Evolutionary conservation across 2,888 invertebrate genomes (phyloP).

Genomic region (Drosophila bunnanda): DNA sequence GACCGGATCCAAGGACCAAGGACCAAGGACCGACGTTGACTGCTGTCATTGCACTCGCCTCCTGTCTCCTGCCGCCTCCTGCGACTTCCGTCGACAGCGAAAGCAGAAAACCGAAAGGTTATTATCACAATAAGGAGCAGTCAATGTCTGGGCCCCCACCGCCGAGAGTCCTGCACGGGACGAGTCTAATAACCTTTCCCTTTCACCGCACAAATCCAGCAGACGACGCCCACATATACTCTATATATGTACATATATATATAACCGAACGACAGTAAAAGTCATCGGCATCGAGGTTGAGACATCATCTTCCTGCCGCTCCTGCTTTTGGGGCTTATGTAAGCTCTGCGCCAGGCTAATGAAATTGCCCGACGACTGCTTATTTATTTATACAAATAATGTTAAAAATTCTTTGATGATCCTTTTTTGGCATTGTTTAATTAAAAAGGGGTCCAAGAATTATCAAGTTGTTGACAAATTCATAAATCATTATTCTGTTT

Average conservation of each 20-base stretch:
- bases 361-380: slow-evolving; percentile 50
- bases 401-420: background rate
- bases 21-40: slow-evolving; percentile 43
- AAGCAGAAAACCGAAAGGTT: slow-evolving; percentile 69
- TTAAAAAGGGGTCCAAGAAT: background rate
- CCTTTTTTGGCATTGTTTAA: background rate
- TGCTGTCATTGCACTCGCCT: slow-evolving; percentile 51
- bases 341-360: slow-evolving; percentile 51
- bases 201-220: slow-evolving; percentile 60
- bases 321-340: slow-evolving; percentile 43
- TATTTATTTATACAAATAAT: slow-evolving; percentile 4
- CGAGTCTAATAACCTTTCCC: slow-evolving; percentile 82
- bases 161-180: slow-evolving; percentile 16
- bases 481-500: background rate
- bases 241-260: background rate
- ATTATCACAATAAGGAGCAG: slow-evolving; percentile 72
- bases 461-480: background rate
- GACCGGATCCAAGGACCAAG: slow-evolving; percentile 27
- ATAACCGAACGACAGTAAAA: slow-evolving; percentile 17
- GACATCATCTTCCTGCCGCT: slow-evolving; percentile 55
- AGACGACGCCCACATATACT: slow-evolving; percentile 50
- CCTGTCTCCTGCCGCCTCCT: slow-evolving; percentile 25
- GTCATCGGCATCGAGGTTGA: slow-evolving; percentile 29
- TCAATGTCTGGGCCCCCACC: slow-evolving; percentile 65
- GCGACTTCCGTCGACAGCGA: slow-evolving; percentile 61